Conservation (phyloP, 1,140 invertebrate species). For the Pinna nobilis region DNA sequence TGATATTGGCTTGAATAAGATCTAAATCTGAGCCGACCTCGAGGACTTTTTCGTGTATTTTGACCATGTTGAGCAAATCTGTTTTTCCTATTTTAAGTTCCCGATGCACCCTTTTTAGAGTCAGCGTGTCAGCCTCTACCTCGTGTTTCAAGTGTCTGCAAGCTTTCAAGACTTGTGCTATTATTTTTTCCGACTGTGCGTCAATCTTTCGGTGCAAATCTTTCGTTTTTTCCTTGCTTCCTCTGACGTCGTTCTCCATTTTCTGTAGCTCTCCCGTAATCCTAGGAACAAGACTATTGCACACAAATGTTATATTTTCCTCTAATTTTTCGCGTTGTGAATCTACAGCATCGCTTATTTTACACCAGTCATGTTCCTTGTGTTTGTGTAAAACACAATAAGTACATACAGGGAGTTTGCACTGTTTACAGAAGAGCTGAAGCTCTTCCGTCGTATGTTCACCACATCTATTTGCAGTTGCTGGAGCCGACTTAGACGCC, state of each 20-base stretch:
- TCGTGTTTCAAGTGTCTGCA: too few relatives aligned
- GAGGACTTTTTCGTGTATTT: too few relatives aligned
- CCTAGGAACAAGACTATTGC: background rate
- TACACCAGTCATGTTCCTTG: conserved; percentile 9
- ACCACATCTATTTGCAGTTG: too few relatives aligned
- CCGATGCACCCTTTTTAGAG: too few relatives aligned
- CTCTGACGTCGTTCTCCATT: background rate
- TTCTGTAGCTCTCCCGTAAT: background rate
- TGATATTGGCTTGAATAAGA: too few relatives aligned
- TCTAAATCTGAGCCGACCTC: too few relatives aligned
- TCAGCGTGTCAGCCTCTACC: too few relatives aligned
- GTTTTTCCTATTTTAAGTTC: too few relatives aligned
- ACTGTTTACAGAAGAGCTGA: background rate
- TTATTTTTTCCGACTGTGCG: background rate
- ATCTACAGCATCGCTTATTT: conserved; percentile 4
- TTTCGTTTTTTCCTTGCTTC: background rate
- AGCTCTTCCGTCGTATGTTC: background rate
- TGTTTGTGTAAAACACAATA: conserved; percentile 10
- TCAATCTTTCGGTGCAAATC: conserved; percentile 8
- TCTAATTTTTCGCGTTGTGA: background rate
- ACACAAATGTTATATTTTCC: background rate
- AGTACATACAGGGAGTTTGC: conserved; percentile 1
- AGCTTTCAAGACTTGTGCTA: background rate
- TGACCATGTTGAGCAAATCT: too few relatives aligned
- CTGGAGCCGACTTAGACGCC: too few relatives aligned